Evolutionary conservation across 1,140 invertebrate genomes (phyloP), one percentile per base, ranked within the genome.

Genomic region (Procambarus virginalis): DNA sequence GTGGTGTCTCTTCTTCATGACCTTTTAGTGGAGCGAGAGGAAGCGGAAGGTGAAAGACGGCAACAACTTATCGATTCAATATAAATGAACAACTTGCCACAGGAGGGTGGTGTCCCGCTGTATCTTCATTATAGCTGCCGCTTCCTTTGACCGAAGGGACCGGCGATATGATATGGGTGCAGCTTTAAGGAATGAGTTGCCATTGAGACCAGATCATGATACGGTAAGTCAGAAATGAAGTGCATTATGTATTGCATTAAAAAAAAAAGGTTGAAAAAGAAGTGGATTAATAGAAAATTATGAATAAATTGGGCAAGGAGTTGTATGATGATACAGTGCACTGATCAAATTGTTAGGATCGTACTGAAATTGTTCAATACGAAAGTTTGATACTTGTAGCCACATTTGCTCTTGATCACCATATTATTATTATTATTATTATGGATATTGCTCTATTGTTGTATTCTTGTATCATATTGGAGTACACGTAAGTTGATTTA

Each of bases 121-220:
- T 89, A 4, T 89, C 87, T 10, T 89, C 87, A 3, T 75, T 89
- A 0, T 89, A 60, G 76, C 87, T 49, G 87, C 68, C 6, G 87
- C 87, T 10, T 89, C 87, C 0, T 89, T 89, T 84, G 87, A 84
- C 58, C 81, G 87, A 17, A 70, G 87, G 45, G 87, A 89, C 48
- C 80, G 87, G 22, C 87, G 87, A 4, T 89, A 89, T 68, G 80
- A 89, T 34, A 89, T 89, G 80, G 80, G 87, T n/a, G 80, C 87
- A 45, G 87, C 87, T 3, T 58, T 89, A 4, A 89, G 60, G 70
- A 89, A 78, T 48, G 49, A 89, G 58, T 60, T 84, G 80, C 87
- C 87, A 6, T 46, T 89, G 4, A 83, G 80, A 83, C 87, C 87
- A 20, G 87, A 89, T 51, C 87, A 89, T 84, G 80, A 89, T 49